Evolutionary conservation across 2,888 invertebrate genomes (phyloP).

Genomic region (Megalurothrips usitatus): DNA sequence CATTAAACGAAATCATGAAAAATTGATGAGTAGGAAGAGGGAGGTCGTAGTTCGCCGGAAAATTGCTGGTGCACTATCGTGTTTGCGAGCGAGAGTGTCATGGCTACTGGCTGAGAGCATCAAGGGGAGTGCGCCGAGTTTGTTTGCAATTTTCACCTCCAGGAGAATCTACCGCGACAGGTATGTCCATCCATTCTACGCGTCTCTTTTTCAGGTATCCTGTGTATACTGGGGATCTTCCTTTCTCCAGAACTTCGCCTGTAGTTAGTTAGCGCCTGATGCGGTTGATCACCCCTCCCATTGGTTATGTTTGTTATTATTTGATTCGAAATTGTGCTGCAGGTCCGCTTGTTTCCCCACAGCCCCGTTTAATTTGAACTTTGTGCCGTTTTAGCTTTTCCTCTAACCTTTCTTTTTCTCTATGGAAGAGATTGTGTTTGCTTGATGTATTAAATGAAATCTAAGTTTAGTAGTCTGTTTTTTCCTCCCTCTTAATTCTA

Average conservation of each 20-base stretch:
- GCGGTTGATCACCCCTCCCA: no score
- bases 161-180: no score
- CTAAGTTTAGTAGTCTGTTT: background rate
- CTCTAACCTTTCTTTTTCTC: background rate
- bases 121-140: no score
- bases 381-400: no score
- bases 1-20: background rate
- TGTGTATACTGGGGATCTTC: no score
- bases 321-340: background rate
- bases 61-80: no score
- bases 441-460: background rate
- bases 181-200: no score
- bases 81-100: background rate
- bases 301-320: slow-evolving; percentile 20
- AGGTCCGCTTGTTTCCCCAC: background rate
- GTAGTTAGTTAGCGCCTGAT: no score
- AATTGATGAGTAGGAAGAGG: background rate
- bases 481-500: background rate
- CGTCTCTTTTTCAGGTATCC: no score
- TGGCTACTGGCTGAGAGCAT: background rate
- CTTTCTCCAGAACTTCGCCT: no score
- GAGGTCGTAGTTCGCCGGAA: background rate
- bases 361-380: background rate
- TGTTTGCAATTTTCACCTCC: no score
- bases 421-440: background rate